phyloP scores from a whole-genome alignment of 2,888 invertebrate species.

The Netelia virgata region DNA sequence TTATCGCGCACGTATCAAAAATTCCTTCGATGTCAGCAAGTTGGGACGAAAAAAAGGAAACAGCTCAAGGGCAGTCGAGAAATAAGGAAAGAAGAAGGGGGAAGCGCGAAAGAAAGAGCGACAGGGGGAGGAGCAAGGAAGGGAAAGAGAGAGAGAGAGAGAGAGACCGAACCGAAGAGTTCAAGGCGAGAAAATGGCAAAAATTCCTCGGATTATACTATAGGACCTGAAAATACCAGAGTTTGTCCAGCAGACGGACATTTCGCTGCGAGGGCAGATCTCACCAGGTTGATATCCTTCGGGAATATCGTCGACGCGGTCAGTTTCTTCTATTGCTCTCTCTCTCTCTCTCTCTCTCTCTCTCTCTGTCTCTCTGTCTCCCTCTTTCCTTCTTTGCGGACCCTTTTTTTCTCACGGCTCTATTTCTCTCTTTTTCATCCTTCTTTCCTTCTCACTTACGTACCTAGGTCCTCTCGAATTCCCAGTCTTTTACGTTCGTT shows the following conservation, averaged over 20 bases:
- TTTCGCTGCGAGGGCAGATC: constrained; percentile 69
- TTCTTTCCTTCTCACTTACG: neutral
- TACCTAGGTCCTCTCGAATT: constrained; percentile 25
- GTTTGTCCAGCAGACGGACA: constrained; percentile 55
- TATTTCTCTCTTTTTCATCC: neutral
- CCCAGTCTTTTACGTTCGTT: constrained; percentile 1
- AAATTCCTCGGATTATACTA: constrained; percentile 65
- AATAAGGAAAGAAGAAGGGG: constrained; percentile 24
- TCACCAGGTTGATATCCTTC: constrained; percentile 58
- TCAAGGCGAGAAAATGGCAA: constrained; percentile 44
- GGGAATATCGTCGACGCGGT: constrained; percentile 63
- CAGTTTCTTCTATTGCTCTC: constrained; percentile 45
- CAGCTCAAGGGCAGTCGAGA: neutral
- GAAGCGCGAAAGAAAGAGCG: neutral
- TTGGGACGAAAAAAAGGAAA: neutral
- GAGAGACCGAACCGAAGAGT: constrained; percentile 7
- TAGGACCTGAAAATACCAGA: constrained; percentile 57
- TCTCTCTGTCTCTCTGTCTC: constrained; percentile 7
- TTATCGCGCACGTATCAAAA: constrained; percentile 19
- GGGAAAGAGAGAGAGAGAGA: neutral
- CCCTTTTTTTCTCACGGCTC: constrained; percentile 30
- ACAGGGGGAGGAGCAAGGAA: too few species aligned
- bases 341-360: neutral
- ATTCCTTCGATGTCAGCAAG: constrained; percentile 4
- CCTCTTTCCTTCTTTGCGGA: neutral